A percentile compares a stretch with the other conserved stretches of the same genome.
Conservation (phyloP, 2,113 vertebrate genomes). For the Gallinago paraguaiae region DNA sequence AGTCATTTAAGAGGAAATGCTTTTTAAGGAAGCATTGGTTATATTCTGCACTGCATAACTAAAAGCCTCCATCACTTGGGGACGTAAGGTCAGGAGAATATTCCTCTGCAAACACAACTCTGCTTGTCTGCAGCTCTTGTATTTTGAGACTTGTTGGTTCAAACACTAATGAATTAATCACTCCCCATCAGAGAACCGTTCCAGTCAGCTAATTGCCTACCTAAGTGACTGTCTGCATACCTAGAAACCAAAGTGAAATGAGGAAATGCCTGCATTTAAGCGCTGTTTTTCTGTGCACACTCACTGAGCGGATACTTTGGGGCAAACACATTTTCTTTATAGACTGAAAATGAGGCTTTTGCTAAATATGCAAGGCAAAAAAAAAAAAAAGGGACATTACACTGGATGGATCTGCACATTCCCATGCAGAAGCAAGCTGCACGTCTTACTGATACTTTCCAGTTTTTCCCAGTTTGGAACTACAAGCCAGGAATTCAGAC, state of each 20-base stretch:
- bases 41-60: neutral
- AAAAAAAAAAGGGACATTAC: neutral
- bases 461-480: neutral
- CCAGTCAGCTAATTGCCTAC: neutral
- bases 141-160: neutral
- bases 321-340: neutral
- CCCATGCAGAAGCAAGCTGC: neutral
- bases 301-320: neutral
- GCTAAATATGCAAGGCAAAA: neutral
- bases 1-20: neutral
- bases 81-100: neutral
- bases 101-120: neutral
- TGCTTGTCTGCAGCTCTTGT: neutral
- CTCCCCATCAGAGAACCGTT: neutral
- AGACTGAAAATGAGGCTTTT: neutral
- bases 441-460: neutral
- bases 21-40: neutral
- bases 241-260: neutral
- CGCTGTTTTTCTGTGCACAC: neutral
- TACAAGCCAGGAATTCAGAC: neutral
- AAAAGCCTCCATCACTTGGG: neutral
- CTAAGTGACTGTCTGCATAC: neutral
- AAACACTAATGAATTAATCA: neutral
- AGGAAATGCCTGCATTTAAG: neutral
- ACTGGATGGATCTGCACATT: neutral